phyloP scores from a whole-genome alignment of 2,113 vertebrate genomes.

The Sphyrna mokarran region DNA sequence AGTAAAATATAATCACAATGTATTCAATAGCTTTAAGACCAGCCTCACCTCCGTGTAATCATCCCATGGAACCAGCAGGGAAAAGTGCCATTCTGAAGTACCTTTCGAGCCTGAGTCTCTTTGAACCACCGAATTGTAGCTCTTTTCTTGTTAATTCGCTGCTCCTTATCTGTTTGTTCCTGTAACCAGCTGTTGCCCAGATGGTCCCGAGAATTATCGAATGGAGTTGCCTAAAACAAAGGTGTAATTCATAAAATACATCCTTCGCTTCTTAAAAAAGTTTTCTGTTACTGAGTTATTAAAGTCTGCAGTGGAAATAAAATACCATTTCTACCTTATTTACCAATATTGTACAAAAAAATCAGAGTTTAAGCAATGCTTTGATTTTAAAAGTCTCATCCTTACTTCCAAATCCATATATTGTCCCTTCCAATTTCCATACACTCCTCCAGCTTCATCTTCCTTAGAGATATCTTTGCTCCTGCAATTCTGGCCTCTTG shows the following conservation, averaged over 20 bases:
- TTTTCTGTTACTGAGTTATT: not conserved
- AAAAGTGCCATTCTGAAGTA: conserved; percentile 55
- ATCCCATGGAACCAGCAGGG: conserved; percentile 66
- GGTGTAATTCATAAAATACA: not conserved
- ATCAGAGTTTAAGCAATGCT: not conserved
- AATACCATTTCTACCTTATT: not conserved
- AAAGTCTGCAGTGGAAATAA: not conserved
- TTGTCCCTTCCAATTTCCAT: not conserved
- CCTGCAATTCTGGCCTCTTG: not conserved
- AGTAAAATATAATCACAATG: not conserved
- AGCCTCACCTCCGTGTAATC: conserved; percentile 58
- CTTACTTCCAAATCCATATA: not conserved
- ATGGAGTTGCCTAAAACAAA: conserved; percentile 54
- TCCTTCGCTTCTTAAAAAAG: not conserved
- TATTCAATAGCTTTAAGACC: not conserved
- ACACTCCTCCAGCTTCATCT: not conserved
- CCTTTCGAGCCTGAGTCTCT: conserved; percentile 60
- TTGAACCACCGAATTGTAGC: conserved; percentile 62
- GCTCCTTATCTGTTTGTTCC: conserved; percentile 44
- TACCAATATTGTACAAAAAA: not conserved
- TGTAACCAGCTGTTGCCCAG: not conserved
- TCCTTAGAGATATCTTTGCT: not conserved
- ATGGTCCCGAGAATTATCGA: conserved; percentile 55
- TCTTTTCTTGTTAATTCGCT: conserved; percentile 50
- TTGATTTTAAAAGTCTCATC: not conserved